phyloP scores from a whole-genome alignment of 2,113 vertebrate species.

The Potamarius usumacintae region DNA sequence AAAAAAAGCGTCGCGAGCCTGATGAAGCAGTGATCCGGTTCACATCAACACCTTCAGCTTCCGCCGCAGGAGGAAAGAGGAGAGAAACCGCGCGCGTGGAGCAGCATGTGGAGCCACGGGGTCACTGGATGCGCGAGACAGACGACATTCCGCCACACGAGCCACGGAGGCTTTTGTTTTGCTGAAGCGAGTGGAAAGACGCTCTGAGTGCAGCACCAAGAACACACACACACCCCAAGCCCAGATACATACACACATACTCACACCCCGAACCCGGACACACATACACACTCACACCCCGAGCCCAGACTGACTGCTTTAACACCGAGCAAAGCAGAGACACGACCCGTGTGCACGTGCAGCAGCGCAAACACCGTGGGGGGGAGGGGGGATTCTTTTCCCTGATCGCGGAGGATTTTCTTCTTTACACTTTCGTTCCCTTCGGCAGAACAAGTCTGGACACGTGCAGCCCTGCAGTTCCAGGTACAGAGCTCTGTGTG shows the following conservation, averaged over 20 bases:
- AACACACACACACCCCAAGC: not conserved
- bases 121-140: slow-evolving; percentile 17
- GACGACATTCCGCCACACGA: slow-evolving; percentile 10
- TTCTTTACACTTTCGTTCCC: not conserved
- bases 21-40: not conserved
- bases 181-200: slow-evolving; percentile 6
- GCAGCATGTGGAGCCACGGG: not conserved
- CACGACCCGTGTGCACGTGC: not conserved
- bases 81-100: too few species aligned
- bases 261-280: too few species aligned
- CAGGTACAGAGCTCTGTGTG: slow-evolving; percentile 19
- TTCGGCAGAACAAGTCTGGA: slow-evolving; percentile 29
- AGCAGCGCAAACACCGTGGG: not conserved
- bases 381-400: not conserved
- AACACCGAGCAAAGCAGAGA: too few species aligned
- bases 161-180: slow-evolving; percentile 26
- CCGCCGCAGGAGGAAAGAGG: not conserved
- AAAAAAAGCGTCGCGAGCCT: not conserved
- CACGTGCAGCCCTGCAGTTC: slow-evolving; percentile 34
- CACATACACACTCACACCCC: too few species aligned
- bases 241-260: too few species aligned
- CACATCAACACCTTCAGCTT: not conserved
- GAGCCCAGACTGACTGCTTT: too few species aligned
- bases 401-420: not conserved
- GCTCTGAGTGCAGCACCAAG: not conserved